Evolutionary conservation across 2,113 vertebrate genomes (phyloP).

Genomic region (Leucoraja erinaceus): DNA sequence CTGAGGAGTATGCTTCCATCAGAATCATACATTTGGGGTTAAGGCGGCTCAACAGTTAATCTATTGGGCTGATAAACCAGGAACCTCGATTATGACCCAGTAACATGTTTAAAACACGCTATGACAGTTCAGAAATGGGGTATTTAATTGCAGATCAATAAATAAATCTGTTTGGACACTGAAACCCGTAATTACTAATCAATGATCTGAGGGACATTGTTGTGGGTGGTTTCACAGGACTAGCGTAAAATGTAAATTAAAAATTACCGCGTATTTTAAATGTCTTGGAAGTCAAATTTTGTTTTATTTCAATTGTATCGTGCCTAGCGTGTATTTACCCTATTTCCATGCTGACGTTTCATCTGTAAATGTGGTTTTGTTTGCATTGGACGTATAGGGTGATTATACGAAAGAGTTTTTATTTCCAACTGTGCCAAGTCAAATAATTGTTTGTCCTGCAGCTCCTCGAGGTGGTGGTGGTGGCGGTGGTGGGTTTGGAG

Average conservation of each 20-base stretch:
- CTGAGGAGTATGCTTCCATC: too few relatives aligned
- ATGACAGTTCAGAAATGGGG: too few relatives aligned
- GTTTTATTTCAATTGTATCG: not conserved
- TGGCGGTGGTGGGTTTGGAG: slow-evolving; percentile 56
- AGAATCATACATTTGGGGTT: too few relatives aligned
- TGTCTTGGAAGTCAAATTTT: not conserved
- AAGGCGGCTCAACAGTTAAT: not conserved
- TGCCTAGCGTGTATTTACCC: too few relatives aligned
- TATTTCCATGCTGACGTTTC: not conserved
- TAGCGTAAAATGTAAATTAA: not conserved
- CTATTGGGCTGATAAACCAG: too few relatives aligned
- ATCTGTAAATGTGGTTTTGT: not conserved
- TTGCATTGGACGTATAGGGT: not conserved
- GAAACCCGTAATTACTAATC: not conserved
- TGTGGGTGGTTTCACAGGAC: not conserved
- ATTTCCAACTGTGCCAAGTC: slow-evolving; percentile 55
- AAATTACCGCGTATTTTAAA: not conserved
- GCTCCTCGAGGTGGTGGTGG: slow-evolving; percentile 60
- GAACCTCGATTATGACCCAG: too few relatives aligned
- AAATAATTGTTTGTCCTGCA: slow-evolving; percentile 43
- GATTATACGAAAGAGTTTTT: not conserved
- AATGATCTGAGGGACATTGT: not conserved
- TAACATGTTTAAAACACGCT: too few relatives aligned
- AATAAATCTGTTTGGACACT: too few relatives aligned
- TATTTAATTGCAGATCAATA: too few relatives aligned